These are phyloP conservation scores for Nettapus auritus DNA, from an alignment of 2,113 vertebrate genomes.

Conservation along the genomic window DNA sequence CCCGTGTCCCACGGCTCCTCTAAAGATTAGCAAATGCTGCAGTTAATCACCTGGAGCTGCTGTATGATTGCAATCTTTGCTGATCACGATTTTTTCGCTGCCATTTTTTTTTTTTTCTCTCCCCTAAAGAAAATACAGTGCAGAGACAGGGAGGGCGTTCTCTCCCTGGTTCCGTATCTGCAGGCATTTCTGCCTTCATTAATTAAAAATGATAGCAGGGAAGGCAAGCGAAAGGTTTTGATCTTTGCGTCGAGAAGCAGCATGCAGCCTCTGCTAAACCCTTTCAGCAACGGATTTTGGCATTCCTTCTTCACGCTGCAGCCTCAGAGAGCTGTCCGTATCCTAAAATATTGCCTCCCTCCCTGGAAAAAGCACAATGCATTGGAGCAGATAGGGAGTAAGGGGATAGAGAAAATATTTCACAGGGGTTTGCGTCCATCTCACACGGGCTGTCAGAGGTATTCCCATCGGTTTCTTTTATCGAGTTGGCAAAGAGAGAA, in stretches of 20 bases:
- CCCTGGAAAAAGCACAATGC: neutral
- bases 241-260: neutral
- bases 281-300: neutral
- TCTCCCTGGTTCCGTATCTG: neutral
- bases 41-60: neutral
- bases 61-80: neutral
- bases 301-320: fast-evolving
- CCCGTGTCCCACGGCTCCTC: fast-evolving
- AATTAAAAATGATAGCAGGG: slow-evolving; percentile 68
- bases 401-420: neutral
- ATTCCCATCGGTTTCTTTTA: neutral
- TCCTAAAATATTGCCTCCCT: neutral
- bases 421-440: fast-evolving
- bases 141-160: neutral
- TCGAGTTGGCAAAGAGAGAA: no score
- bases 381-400: fast-evolving
- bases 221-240: slow-evolving; percentile 30
- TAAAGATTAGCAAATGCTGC: fast-evolving
- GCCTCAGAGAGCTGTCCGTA: neutral
- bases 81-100: neutral
- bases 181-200: slow-evolving; percentile 62
- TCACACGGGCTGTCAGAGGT: neutral
- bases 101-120: neutral
- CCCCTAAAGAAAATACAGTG: neutral
- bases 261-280: neutral